Conservation (phyloP, 2,888 invertebrate genomes). For the Plagodis dolabraria region DNA sequence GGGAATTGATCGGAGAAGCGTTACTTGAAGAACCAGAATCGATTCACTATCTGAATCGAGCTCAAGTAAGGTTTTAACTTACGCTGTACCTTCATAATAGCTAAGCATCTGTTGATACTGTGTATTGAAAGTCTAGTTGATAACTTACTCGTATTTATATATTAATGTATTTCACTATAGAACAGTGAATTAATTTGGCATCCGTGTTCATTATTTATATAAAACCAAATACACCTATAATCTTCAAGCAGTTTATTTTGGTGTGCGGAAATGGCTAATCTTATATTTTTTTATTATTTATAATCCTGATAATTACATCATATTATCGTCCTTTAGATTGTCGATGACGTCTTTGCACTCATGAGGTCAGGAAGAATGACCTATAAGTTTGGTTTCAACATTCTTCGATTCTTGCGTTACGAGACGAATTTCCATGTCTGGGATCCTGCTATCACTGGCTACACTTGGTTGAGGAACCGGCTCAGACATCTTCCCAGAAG, state of each 20-base stretch:
- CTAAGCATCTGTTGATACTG: no score
- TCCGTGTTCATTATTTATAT: no score
- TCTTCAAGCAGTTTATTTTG: no score
- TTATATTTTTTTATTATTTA: neutral
- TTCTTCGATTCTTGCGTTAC: slow-evolving; percentile 64
- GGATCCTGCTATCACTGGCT: slow-evolving; percentile 71
- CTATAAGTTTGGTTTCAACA: slow-evolving; percentile 63
- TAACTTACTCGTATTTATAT: no score
- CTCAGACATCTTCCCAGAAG: slow-evolving; percentile 64
- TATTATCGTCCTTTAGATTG: slow-evolving; percentile 54
- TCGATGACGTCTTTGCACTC: slow-evolving; percentile 72
- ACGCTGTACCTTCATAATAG: no score
- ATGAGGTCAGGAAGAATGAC: slow-evolving; percentile 68
- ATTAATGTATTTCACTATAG: no score
- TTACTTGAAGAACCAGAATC: slow-evolving; percentile 57
- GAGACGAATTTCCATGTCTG: slow-evolving; percentile 75
- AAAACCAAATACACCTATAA: no score
- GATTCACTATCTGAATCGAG: slow-evolving; percentile 89
- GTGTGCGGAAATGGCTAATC: no score
- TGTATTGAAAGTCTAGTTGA: no score
- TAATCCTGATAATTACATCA: neutral
- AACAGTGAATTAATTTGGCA: no score
- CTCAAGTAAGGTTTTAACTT: slow-evolving; percentile 82
- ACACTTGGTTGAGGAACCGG: slow-evolving; percentile 70
- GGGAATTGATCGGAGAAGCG: slow-evolving; percentile 77